These are phyloP conservation scores for Buceros bicornis DNA, from an alignment of 2,797 vertebrate genomes.

Conservation along the genomic window DNA sequence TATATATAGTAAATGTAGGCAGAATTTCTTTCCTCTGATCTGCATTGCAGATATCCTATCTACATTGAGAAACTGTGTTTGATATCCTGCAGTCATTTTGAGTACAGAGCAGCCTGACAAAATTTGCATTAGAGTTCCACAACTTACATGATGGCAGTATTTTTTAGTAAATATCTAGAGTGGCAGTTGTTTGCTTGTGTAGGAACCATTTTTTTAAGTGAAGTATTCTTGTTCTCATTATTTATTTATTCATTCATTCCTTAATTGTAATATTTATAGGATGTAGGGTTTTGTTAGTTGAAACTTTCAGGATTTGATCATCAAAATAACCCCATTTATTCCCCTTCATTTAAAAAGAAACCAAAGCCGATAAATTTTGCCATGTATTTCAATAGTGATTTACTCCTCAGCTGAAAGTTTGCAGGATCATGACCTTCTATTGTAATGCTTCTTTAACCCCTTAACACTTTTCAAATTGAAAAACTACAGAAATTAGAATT, in stretches of 20 bases:
- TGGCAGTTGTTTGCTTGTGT: neutral
- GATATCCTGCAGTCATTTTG: constrained; percentile 10
- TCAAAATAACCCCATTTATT: neutral
- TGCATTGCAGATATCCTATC: constrained; percentile 45
- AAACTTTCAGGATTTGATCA: neutral
- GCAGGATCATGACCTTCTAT: neutral
- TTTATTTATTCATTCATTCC: neutral
- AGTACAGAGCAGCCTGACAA: neutral
- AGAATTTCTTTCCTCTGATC: constrained; percentile 43
- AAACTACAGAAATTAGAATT: neutral
- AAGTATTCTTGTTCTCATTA: neutral
- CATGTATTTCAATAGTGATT: neutral
- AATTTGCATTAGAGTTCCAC: neutral
- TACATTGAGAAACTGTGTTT: neutral
- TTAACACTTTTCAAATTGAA: neutral
- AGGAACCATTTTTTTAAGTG: fast-evolving
- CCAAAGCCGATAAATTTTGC: neutral
- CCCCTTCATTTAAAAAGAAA: neutral
- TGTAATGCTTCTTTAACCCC: neutral
- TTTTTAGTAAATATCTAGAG: neutral
- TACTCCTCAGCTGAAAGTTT: neutral
- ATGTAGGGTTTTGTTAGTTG: neutral
- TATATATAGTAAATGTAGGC: neutral
- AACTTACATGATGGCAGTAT: neutral
- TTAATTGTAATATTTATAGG: neutral